Evolutionary conservation across 2,888 invertebrate genomes (phyloP).

Genomic region (Tinea pellionella): DNA sequence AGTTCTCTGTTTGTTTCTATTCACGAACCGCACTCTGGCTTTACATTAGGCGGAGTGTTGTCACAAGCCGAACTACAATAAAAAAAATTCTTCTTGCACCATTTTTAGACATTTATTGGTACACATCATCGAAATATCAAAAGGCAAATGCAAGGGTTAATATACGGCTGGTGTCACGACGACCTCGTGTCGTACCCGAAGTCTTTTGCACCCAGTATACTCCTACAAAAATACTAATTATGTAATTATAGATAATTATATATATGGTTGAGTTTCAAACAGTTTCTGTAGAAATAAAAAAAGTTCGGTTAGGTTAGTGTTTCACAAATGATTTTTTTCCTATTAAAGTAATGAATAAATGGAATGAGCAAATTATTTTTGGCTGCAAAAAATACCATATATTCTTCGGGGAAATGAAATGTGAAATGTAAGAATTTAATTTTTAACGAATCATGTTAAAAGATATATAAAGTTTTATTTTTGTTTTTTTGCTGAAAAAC

Average conservation of each 20-base stretch:
- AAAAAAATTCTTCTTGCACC: too few relatives aligned
- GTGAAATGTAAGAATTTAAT: neutral
- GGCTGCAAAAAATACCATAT: neutral
- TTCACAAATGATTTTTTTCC: constrained; percentile 1
- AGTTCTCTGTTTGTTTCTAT: too few relatives aligned
- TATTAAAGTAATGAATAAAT: neutral
- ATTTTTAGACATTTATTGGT: too few relatives aligned
- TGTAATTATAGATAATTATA: neutral
- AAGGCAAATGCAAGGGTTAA: too few relatives aligned
- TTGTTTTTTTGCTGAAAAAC: neutral
- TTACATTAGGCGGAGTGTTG: too few relatives aligned
- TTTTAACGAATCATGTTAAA: neutral
- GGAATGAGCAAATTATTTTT: neutral
- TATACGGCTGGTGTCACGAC: too few relatives aligned
- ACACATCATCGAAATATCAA: too few relatives aligned
- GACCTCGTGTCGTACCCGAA: too few relatives aligned
- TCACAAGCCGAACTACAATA: too few relatives aligned
- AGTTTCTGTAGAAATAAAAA: neutral
- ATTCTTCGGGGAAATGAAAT: neutral
- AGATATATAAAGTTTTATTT: neutral
- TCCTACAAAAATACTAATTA: too few relatives aligned
- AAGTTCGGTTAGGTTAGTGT: neutral
- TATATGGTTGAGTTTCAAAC: neutral
- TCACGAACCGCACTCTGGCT: too few relatives aligned
- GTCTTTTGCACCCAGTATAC: too few relatives aligned